These are phyloP conservation scores for Pinna nobilis DNA, from an alignment of 1,140 invertebrate genomes.

Conservation along the genomic window DNA sequence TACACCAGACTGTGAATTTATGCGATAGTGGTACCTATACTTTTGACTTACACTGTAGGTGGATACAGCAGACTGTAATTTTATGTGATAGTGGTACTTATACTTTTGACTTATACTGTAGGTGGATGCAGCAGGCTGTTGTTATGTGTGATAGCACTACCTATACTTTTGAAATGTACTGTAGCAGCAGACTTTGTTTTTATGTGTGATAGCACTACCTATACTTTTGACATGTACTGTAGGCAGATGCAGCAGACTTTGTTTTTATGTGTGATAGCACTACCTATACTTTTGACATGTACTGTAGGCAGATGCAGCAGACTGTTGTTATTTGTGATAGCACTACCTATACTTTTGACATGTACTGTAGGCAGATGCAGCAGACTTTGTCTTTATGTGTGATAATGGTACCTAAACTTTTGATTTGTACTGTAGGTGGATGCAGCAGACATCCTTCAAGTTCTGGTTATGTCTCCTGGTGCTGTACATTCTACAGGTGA, in stretches of 20 bases:
- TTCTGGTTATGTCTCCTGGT: slow-evolving; percentile 84
- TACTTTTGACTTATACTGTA: slow-evolving; percentile 38
- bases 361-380: no score
- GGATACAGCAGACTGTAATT: no score
- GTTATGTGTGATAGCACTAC: no score
- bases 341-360: not conserved
- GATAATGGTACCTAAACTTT: not conserved
- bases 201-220: no score
- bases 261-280: not conserved
- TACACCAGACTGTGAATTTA: slow-evolving; percentile 89
- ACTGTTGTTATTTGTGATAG: no score
- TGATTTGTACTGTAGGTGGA: slow-evolving; percentile 80
- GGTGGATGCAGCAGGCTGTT: slow-evolving; percentile 93
- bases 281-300: slow-evolving; percentile 4
- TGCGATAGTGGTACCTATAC: not conserved
- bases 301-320: slow-evolving; percentile 86
- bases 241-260: no score
- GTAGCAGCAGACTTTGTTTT: no score
- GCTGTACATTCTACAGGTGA: slow-evolving; percentile 85
- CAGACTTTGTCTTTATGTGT: not conserved
- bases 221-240: not conserved
- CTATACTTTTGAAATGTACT: no score
- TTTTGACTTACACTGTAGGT: not conserved
- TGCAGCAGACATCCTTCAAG: slow-evolving; percentile 85
- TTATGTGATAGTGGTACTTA: not conserved